Percentiles rank a stretch among this genome's conserved stretches.
These are phyloP conservation scores for Neopipo cinnamomea DNA, from an alignment of 2,113 vertebrate species.

Conservation along the genomic window DNA sequence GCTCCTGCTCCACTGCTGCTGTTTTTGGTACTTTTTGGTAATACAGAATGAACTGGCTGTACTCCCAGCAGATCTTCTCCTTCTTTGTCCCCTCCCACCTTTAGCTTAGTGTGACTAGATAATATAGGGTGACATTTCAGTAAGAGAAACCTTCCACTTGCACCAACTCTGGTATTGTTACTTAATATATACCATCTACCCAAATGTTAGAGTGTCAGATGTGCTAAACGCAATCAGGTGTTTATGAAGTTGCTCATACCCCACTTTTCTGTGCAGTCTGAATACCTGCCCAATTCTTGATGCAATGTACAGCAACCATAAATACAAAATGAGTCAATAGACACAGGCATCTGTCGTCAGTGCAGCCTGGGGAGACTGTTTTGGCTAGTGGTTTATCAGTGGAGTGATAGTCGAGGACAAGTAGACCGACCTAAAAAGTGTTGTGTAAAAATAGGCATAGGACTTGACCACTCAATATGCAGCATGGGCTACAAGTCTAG, in stretches of 20 bases:
- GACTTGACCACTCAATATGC: not conserved
- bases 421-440: not conserved
- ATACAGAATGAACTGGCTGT: not conserved
- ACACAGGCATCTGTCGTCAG: not conserved
- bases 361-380: not conserved
- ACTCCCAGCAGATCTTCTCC: not conserved
- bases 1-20: not conserved
- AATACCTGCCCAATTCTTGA: not conserved
- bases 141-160: not conserved
- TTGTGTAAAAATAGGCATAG: not conserved
- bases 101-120: not conserved
- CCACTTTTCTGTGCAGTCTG: not conserved
- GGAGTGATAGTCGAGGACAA: not conserved
- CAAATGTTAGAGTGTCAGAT: not conserved
- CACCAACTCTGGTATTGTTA: not conserved
- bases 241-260: not conserved
- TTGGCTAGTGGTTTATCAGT: not conserved
- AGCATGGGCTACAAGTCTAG: not conserved
- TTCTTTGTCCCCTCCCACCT: not conserved
- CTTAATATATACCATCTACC: not conserved
- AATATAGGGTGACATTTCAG: not conserved
- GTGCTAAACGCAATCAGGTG: not conserved
- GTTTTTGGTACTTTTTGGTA: not conserved
- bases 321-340: rapidly evolving
- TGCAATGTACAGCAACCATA: not conserved